Evolutionary conservation across 2,797 vertebrate species (phyloP), one percentile per base, ranked within the genome.

Genomic region (Xenentodon cancila): DNA sequence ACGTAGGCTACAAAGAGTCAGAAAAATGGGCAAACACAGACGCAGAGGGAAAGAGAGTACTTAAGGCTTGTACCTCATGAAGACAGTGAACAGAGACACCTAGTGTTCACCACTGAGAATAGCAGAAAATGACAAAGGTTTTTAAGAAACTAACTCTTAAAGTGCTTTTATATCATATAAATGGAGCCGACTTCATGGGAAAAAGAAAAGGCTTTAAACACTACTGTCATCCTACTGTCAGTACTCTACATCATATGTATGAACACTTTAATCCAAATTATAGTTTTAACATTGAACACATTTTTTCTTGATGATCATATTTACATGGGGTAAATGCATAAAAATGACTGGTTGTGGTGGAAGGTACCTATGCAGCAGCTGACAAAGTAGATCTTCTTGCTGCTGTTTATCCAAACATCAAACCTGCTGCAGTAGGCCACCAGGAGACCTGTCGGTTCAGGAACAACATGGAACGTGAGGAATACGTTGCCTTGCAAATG

Each of bases 391-490:
- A 96, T 63, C 81, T 92, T 95, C 68, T 90, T 94, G 25, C 93
- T 91, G 79, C 93, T 93, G 74, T 93, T 91, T 59, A 86, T 91
- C 82, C 94, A 96, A 69, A 98, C 92, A 77, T 99, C 97, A 91
- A 99, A 99, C 89, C 95, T 94, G 92, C 95, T 94, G 85, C 97
- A 98, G 85, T 97, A 99, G 1, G 96, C 96, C 82, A 98, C 94
- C 82, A 99, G 87, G 44, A 99, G 92, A 49, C 97, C 97, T 99
- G 89, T 50, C 21, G 30, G 47, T 67, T 11, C 60, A 63, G 51
- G 3, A 0, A 64, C 58, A 15, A 69, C 0, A 32, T 21, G 71
- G 22, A 73, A 4, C 46, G 18, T 37, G 37, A 40, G 13, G 37
- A 13, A 15, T 11, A 37, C 34, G 12, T 37, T 9, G 9, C 30